Conservation (phyloP, 2,888 invertebrate genomes). For the Calliopum simillimum region DNA sequence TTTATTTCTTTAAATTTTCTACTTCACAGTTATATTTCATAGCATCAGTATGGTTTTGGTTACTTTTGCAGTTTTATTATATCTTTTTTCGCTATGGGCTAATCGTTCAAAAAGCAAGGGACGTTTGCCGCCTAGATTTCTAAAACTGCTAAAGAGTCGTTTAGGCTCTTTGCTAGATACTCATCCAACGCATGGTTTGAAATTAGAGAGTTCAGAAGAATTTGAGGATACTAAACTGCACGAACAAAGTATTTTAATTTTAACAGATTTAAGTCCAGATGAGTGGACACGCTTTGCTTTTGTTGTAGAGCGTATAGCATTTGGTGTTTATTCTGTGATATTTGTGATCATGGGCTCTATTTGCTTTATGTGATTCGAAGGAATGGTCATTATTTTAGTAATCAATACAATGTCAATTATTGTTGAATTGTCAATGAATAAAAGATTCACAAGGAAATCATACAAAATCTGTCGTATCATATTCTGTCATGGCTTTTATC, state of each 20-base stretch:
- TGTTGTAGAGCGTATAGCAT: constrained; percentile 47
- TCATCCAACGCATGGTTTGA: constrained; percentile 14
- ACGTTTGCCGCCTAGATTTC: constrained; percentile 43
- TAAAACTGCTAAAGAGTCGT: constrained; percentile 46
- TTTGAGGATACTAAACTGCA: constrained; percentile 49
- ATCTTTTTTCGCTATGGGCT: constrained; percentile 67
- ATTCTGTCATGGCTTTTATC: no score
- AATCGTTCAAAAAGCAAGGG: constrained; percentile 46
- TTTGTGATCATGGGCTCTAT: constrained; percentile 42
- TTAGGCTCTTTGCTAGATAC: constrained; percentile 38
- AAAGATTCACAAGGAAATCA: no score
- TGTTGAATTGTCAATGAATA: no score
- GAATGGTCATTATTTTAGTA: no score
- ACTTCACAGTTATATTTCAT: constrained; percentile 70
- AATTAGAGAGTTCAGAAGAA: constrained; percentile 43
- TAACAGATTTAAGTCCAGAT: constrained; percentile 40
- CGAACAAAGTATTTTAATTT: constrained; percentile 49
- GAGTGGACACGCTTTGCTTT: constrained; percentile 51
- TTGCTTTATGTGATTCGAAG: constrained; percentile 45
- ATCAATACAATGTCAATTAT: no score
- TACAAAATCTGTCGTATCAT: no score
- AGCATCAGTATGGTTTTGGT: constrained; percentile 69
- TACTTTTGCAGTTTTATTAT: constrained; percentile 68
- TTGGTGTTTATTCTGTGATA: constrained; percentile 41
- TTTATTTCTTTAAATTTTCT: no score